Base-by-base conservation (phyloP, 2,888 invertebrate species). In the Apantesis nais region DNA sequence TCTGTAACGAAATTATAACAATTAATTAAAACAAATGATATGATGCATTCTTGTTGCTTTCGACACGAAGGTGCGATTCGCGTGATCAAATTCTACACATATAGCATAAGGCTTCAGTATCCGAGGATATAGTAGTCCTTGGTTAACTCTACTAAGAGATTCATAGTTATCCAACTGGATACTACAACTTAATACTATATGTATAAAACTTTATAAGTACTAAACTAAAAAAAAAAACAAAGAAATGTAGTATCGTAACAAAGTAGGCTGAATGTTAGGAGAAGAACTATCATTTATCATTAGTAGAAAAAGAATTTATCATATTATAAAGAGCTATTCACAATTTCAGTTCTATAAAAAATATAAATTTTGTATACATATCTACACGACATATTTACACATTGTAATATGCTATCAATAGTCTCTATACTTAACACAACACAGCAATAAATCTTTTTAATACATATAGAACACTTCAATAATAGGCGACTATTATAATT, bases 1-100 rank as follows among this genome's bases (percentile, higher is more conserved):
- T 85, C 88, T 87, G 89, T 90, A 90, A 92, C 77, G 86, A 90
- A 90, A 93, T 88, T 88, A 91, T 88, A 92, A 89, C 88, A 92
- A 92, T 92, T 89, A 92, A 91, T 92, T 92, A 94, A 93, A 94
- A 93, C 92, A 95, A 95, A 95, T 95, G 95, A 95, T 95, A 95
- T 95, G 95, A 95, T 92, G 93, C 89, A 95, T 95, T 95, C 95
- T 95, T 95, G 95, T 93, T 85, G 91, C 92, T 92, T 80, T 85
- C 85, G 81, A 85, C 91, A 89, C 90, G 67, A 52, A 78, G 73
- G 90, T 90, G 90, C 92, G 80, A 88, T 73, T 86, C 92, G 93
- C 92, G 85, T 86, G 83, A 81, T 83, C 78, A 70, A 77, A 80
- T 79, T 78, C 84, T 74, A 83, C 75, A 68, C 79, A 75, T 73